Evolutionary conservation across 1,140 invertebrate species (phyloP).

Genomic region (Drosophila pallidifrons): DNA sequence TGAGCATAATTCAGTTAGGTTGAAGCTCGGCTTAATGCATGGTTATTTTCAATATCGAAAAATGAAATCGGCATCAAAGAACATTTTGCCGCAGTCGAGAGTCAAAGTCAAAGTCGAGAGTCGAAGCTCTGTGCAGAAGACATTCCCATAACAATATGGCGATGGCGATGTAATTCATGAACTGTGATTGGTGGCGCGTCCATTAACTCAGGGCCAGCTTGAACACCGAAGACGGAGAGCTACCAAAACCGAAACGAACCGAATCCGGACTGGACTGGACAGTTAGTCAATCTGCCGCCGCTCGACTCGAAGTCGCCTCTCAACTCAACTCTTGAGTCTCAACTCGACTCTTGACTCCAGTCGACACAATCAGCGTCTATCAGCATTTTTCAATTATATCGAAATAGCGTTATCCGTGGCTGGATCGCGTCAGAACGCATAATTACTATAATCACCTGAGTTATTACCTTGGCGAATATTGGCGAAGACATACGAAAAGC

Average conservation of each 20-base stretch:
- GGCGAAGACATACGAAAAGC: constrained; percentile 66
- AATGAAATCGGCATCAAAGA: constrained; percentile 84
- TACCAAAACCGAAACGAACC: constrained; percentile 10
- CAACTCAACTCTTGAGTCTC: not conserved
- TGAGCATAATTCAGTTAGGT: constrained; percentile 24
- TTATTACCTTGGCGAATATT: constrained; percentile 85
- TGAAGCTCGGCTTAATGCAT: constrained; percentile 62
- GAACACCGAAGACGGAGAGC: constrained; percentile 12
- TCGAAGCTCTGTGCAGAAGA: constrained; percentile 13
- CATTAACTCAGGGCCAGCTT: constrained; percentile 46
- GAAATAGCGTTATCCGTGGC: constrained; percentile 85
- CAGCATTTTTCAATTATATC: constrained; percentile 85
- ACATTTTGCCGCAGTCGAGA: constrained; percentile 60
- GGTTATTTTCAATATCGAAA: constrained; percentile 84
- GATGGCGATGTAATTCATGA: constrained; percentile 80
- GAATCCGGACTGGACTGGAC: constrained; percentile 11
- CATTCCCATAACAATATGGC: constrained; percentile 81
- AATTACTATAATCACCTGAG: constrained; percentile 85
- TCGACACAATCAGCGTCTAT: constrained; percentile 84
- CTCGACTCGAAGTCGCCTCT: not conserved
- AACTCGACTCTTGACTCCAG: not conserved
- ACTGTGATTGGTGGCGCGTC: constrained; percentile 77
- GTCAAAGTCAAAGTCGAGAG: too few species aligned
- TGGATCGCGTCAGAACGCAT: constrained; percentile 85
- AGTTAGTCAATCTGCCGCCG: constrained; percentile 36